These are phyloP conservation scores for Drosophila novamexicana DNA, from an alignment of 1,140 invertebrate species.

Conservation along the genomic window DNA sequence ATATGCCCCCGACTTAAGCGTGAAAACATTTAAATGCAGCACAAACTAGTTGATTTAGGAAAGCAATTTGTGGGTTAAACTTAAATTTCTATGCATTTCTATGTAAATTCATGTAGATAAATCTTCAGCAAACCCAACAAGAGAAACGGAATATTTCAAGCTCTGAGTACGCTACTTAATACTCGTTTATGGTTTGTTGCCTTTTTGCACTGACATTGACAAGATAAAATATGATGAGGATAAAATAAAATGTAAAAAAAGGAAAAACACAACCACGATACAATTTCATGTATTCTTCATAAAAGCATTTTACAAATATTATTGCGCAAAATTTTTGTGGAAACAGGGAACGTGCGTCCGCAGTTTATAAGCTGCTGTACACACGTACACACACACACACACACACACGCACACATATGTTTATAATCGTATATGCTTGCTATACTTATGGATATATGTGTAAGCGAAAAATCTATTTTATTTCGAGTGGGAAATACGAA, in stretches of 20 bases:
- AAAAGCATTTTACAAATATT: conserved; percentile 46
- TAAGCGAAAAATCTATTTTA: conserved; percentile 41
- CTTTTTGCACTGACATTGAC: not conserved
- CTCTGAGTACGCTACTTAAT: not conserved
- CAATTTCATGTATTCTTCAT: conserved; percentile 45
- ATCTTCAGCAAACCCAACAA: not conserved
- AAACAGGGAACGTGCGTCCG: conserved; percentile 18
- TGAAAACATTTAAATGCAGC: conserved; percentile 17
- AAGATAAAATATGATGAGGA: not conserved
- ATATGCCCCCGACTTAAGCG: conserved; percentile 26
- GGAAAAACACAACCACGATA: conserved; percentile 5
- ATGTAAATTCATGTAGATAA: not conserved
- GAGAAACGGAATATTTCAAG: not conserved
- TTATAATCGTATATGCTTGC: not conserved
- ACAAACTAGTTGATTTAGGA: not conserved
- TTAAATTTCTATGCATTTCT: conserved; percentile 9
- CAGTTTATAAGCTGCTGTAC: conserved; percentile 38
- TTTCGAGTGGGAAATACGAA: conserved; percentile 28
- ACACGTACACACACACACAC: not conserved
- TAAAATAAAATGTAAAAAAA: not conserved
- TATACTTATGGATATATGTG: not conserved
- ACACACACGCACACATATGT: conserved; percentile 8
- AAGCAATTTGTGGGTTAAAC: conserved; percentile 3
- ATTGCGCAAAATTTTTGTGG: conserved; percentile 30
- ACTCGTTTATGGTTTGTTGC: not conserved